These are phyloP conservation scores for Aythya baeri DNA, from an alignment of 2,113 vertebrate genomes.

Conservation along the genomic window DNA sequence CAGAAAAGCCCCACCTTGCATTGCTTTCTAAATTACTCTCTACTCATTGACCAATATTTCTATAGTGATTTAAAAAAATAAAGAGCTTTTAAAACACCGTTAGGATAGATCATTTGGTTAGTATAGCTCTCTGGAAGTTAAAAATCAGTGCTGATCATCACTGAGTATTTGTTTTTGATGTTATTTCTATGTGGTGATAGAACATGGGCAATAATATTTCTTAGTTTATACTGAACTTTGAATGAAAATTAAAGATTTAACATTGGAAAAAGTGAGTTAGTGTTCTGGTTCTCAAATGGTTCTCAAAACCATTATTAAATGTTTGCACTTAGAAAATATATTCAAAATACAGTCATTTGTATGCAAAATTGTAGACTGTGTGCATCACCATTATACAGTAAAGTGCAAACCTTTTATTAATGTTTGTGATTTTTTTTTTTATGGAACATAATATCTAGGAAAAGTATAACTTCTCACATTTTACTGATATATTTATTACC, in stretches of 20 bases:
- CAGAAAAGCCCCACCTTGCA: rapidly evolving
- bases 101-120: not conserved
- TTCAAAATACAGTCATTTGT: not conserved
- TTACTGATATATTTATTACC: not conserved
- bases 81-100: not conserved
- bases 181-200: not conserved
- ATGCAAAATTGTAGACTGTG: not conserved
- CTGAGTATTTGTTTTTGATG: not conserved
- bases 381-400: not conserved
- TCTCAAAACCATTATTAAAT: not conserved
- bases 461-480: not conserved
- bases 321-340: not conserved
- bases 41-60: not conserved
- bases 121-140: not conserved
- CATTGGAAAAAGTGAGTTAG: not conserved
- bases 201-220: not conserved
- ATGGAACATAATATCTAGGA: not conserved
- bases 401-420: not conserved
- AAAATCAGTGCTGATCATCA: not conserved
- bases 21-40: not conserved
- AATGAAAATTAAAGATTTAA: not conserved
- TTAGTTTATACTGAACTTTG: not conserved
- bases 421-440: not conserved
- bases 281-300: too few relatives aligned
- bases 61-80: not conserved